A percentile compares a stretch with the other conserved stretches of the same genome.
Conservation (phyloP, 2,113 vertebrate genomes). For the Megalops atlanticus region DNA sequence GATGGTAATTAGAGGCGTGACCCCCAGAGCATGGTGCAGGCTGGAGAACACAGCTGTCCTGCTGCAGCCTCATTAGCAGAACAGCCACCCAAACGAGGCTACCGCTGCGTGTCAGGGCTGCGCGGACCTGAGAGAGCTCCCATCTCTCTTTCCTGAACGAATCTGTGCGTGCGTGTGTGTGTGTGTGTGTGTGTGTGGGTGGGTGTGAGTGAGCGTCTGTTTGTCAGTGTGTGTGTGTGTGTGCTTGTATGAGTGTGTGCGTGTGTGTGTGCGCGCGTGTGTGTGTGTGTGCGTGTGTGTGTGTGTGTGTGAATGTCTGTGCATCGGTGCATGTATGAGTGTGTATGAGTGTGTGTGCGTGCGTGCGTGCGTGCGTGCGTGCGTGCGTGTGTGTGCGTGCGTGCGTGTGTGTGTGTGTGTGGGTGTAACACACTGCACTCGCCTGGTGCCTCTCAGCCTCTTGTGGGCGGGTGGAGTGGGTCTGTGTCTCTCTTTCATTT, state of each 20-base stretch:
- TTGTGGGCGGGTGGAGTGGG: conserved; percentile 14
- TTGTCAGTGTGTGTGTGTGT: conserved; percentile 33
- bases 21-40: not conserved
- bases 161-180: conserved; percentile 42
- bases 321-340: not conserved
- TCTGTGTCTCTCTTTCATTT: conserved; percentile 25
- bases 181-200: not conserved
- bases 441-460: conserved; percentile 14
- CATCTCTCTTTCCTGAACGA: no score
- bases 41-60: conserved; percentile 9
- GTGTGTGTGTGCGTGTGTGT: not conserved
- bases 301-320: conserved; percentile 8
- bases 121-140: not conserved
- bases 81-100: not conserved
- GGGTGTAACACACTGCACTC: not conserved
- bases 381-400: not conserved
- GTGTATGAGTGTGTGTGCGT: conserved; percentile 37
- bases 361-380: not conserved
- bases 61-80: not conserved
- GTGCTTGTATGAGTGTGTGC: conserved; percentile 24
- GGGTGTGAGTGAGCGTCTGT: not conserved
- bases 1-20: conserved; percentile 19
- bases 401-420: conserved; percentile 39
- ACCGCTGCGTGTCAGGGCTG: not conserved
- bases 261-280: not conserved